Base-by-base conservation (phyloP, 2,113 vertebrate genomes). In the Columba livia region DNA sequence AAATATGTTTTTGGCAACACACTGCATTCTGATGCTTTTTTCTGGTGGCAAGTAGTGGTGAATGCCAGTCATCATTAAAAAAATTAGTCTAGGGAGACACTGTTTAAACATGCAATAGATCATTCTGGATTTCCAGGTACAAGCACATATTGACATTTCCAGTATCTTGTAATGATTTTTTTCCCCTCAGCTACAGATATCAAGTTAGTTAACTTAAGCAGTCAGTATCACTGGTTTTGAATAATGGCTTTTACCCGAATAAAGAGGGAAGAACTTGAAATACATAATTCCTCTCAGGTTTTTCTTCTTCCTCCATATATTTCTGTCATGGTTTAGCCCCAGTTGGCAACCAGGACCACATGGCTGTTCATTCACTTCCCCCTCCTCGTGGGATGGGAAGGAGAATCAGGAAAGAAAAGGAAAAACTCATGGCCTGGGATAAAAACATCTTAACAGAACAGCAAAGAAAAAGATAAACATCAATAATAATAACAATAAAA, bases 41-140 rank as follows among this genome's bases (percentile, higher is more conserved):
- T 95, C 84, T 67, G 64, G 56, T 91, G 89, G 78, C 89, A 90
- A 82, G 51, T 70, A 72, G 50, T 77, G 54, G 32, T 82, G 66
- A 82, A 74, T 69, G 58, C 40, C 32, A 62, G 54, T 88, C 66
- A 42, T 94, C 0, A 0, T 75, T 85, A 53, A 77, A 92, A 84
- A 93, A 71, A 56, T 32, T 62, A 42, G 11, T 91, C 54, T 58
- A 56, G 54, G 56, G 70, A 93, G 34, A 73, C 23, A 9, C 5
- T 62, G 16, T 47, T 94, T 61, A 80, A 66, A 23, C 28, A 62
- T 62, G 36, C 32, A 34, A 42, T 42, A 42, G 40, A 2, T 66
- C 77, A 31, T 65, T 26, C 62, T 85, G 44, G 34, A n/a, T 90
- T 91, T 44, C 29, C 70, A 89, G 44, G 65, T 79, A 32, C 5